phyloP scores from a whole-genome alignment of 2,113 vertebrate genomes.

The Pungitius pungitius region DNA sequence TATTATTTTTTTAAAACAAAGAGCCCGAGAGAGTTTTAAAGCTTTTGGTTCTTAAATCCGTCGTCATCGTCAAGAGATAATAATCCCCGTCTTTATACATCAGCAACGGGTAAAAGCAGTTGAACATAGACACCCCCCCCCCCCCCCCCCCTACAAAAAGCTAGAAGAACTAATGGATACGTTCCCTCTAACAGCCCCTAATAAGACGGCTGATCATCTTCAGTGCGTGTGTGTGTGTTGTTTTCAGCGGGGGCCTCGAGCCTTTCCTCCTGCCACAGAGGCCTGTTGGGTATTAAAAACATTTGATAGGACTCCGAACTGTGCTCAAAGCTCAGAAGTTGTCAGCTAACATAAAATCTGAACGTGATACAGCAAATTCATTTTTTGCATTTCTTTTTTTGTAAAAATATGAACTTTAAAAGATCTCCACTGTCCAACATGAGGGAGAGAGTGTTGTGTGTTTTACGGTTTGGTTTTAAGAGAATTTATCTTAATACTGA shows the following conservation, averaged over 20 bases:
- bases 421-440: no score
- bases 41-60: constrained; percentile 90
- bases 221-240: constrained; percentile 27
- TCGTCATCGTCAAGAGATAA: constrained; percentile 67
- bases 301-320: no score
- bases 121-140: constrained; percentile 71
- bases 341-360: background rate
- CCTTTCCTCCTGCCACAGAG: background rate
- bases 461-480: no score
- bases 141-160: constrained; percentile 74
- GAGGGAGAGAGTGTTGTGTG: no score
- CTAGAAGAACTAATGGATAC: constrained; percentile 81
- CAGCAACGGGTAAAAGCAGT: constrained; percentile 74
- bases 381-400: background rate
- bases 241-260: constrained; percentile 35
- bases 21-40: constrained; percentile 80
- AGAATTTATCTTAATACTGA: constrained; percentile 39
- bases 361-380: background rate
- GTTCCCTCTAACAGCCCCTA: constrained; percentile 76
- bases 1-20: constrained; percentile 67
- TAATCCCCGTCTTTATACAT: constrained; percentile 73
- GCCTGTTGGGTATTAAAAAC: background rate
- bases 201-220: constrained; percentile 43
- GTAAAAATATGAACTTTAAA: background rate
- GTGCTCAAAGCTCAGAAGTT: no score